These are phyloP conservation scores for Acanthosoma haemorrhoidale DNA, from an alignment of 2,888 invertebrate genomes.

Conservation along the genomic window DNA sequence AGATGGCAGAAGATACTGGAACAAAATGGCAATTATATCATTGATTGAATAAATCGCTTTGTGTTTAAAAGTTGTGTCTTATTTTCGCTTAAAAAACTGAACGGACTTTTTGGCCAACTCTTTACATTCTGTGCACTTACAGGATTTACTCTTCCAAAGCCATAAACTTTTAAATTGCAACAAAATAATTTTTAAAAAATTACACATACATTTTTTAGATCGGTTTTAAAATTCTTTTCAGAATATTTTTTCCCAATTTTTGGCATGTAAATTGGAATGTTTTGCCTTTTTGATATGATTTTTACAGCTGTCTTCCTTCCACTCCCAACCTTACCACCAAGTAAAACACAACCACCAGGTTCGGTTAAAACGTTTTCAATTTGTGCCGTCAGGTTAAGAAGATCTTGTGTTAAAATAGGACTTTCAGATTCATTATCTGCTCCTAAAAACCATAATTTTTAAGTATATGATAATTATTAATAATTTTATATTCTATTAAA, in stretches of 20 bases:
- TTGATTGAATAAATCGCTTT: too few relatives aligned
- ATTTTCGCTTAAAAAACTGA: too few relatives aligned
- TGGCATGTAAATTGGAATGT: slow-evolving; percentile 55
- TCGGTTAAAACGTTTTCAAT: slow-evolving; percentile 59
- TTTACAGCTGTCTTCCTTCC: slow-evolving; percentile 75
- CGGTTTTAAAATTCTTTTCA: slow-evolving; percentile 64
- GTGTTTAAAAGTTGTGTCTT: too few relatives aligned
- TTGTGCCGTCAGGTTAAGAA: slow-evolving; percentile 59
- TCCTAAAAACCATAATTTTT: background rate
- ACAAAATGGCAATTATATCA: too few relatives aligned
- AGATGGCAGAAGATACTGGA: too few relatives aligned
- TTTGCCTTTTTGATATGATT: slow-evolving; percentile 65
- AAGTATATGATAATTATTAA: background rate
- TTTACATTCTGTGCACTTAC: too few relatives aligned
- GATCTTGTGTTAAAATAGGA: slow-evolving; percentile 55
- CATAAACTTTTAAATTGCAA: too few relatives aligned
- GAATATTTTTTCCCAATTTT: slow-evolving; percentile 55
- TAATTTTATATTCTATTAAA: background rate
- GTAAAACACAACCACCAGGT: slow-evolving; percentile 59
- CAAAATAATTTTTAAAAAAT: background rate
- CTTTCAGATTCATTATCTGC: background rate
- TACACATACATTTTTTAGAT: slow-evolving; percentile 64
- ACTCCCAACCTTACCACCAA: slow-evolving; percentile 72
- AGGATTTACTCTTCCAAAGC: too few relatives aligned
- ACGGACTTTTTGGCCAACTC: too few relatives aligned